Evolutionary conservation across 2,113 vertebrate species (phyloP).

Genomic region (Chlamydotis undulata): DNA sequence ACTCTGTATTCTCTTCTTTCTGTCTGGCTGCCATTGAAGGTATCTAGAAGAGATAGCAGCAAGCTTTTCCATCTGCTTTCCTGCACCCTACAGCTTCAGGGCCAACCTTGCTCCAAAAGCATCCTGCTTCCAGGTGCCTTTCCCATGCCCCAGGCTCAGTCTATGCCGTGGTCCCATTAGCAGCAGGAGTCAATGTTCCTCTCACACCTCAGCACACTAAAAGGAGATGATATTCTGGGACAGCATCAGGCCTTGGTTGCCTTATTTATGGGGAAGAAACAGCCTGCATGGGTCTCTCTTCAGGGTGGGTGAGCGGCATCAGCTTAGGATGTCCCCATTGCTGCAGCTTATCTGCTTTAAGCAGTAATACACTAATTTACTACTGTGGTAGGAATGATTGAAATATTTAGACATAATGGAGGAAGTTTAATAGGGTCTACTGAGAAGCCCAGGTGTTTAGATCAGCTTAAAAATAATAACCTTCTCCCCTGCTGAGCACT

Average conservation of each 20-base stretch:
- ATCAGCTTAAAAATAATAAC: conserved; percentile 90
- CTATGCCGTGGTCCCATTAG: rapidly evolving
- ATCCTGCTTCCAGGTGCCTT: not conserved
- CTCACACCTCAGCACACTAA: not conserved
- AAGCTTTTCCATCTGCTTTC: not conserved
- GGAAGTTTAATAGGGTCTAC: conserved; percentile 83
- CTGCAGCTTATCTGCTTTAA: conserved; percentile 64
- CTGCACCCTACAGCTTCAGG: not conserved
- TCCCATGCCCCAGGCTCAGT: not conserved
- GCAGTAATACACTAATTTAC: conserved; percentile 75
- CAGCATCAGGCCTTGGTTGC: not conserved
- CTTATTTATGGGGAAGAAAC: conserved; percentile 17
- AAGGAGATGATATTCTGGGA: not conserved
- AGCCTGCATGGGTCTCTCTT: conserved; percentile 32
- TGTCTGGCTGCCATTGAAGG: not conserved
- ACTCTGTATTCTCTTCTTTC: not conserved
- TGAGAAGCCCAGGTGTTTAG: conserved; percentile 87
- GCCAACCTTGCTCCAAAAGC: not conserved
- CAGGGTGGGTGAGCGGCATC: conserved; percentile 41
- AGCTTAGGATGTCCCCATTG: conserved; percentile 46
- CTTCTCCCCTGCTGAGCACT: conserved; percentile 80
- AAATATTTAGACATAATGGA: conserved; percentile 85
- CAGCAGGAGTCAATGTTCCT: not conserved
- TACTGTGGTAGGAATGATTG: conserved; percentile 77
- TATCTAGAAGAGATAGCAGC: not conserved